These are phyloP conservation scores for Cataglyphis albicans DNA, from an alignment of 2,888 invertebrate species.

Conservation along the genomic window DNA sequence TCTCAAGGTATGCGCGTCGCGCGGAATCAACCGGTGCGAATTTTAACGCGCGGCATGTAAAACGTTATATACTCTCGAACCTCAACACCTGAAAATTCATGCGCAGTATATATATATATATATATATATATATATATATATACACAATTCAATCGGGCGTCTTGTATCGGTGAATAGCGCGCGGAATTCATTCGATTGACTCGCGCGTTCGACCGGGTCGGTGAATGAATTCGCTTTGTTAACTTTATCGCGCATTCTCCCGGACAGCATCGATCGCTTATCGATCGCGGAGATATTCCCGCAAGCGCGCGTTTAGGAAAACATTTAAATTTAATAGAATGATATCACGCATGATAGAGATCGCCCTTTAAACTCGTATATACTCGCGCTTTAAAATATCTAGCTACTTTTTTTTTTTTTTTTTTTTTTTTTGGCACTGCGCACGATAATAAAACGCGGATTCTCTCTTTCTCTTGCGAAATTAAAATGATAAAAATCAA, in stretches of 20 bases:
- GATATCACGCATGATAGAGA: conserved; percentile 36
- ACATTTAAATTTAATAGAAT: conserved; percentile 49
- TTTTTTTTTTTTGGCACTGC: not conserved
- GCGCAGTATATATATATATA: conserved; percentile 25
- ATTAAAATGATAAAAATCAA: not conserved
- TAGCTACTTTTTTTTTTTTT: not conserved
- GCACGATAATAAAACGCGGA: not conserved
- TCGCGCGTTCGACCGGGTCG: conserved; percentile 14
- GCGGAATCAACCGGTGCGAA: conserved; percentile 60
- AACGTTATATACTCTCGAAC: conserved; percentile 61
- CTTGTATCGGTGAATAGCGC: conserved; percentile 47
- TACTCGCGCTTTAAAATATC: not conserved
- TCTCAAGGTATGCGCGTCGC: conserved; percentile 58
- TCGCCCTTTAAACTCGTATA: conserved; percentile 4
- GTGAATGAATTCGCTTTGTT: conserved; percentile 56
- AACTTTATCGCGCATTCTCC: conserved; percentile 39
- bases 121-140: not conserved
- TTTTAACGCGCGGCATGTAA: conserved; percentile 67
- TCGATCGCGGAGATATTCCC: conserved; percentile 10
- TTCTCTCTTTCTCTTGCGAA: not conserved
- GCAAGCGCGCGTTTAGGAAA: conserved; percentile 26
- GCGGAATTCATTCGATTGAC: conserved; percentile 38
- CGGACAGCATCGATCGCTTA: conserved; percentile 41
- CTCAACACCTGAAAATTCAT: conserved; percentile 57
- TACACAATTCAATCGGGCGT: conserved; percentile 24